Conservation (phyloP, 1,140 invertebrate genomes). For the Mamestra configurata region DNA sequence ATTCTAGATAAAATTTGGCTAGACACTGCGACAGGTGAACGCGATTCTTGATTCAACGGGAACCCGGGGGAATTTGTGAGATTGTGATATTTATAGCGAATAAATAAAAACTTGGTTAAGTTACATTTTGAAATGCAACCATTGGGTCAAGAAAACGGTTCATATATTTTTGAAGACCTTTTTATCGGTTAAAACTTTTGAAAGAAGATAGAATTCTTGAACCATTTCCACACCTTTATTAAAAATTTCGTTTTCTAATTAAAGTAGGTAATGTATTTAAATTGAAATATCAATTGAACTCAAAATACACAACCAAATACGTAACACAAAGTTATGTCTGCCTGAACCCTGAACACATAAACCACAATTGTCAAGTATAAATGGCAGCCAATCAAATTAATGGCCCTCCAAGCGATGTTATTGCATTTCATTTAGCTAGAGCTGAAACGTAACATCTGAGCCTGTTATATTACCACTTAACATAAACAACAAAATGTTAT, state of each 20-base stretch:
- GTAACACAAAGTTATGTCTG: not conserved
- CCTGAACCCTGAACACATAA: not conserved
- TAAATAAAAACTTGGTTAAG: not conserved
- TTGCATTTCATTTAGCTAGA: slow-evolving; percentile 60
- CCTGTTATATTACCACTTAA: slow-evolving; percentile 46
- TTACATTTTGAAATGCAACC: no score
- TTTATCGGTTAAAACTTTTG: no score
- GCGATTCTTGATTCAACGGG: slow-evolving; percentile 15
- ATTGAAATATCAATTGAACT: not conserved
- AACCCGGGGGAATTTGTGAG: not conserved
- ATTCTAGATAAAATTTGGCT: slow-evolving; percentile 42
- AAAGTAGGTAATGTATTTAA: not conserved
- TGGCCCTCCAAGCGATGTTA: slow-evolving; percentile 52
- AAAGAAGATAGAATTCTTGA: no score
- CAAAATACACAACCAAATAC: not conserved
- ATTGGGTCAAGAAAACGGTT: no score
- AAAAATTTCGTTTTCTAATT: no score
- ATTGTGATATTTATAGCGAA: slow-evolving; percentile 34
- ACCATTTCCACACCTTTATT: no score
- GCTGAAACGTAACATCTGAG: slow-evolving; percentile 58
- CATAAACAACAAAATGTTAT: slow-evolving; percentile 9
- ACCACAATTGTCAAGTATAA: slow-evolving; percentile 37
- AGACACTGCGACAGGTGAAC: slow-evolving; percentile 40
- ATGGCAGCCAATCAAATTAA: slow-evolving; percentile 64
- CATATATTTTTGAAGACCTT: no score